Base-by-base conservation (phyloP, 92 coral and sea anemone species). In the Actinostola sp. region DNA sequence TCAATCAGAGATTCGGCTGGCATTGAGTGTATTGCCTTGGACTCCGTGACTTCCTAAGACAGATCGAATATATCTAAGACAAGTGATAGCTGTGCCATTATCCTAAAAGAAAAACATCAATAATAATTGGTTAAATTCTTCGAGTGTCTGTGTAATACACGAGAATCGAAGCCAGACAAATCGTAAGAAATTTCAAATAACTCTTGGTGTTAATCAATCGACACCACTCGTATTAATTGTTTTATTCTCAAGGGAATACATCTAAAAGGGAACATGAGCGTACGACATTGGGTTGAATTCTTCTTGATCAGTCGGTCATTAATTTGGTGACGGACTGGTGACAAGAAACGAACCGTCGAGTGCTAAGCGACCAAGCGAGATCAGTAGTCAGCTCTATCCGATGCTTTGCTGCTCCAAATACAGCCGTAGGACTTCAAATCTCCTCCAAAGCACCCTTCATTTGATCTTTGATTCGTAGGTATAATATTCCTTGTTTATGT, bases 311-410 rank as follows among this genome's bases (percentile, higher is more conserved):
- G 44, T 71, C 76, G 76, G 62, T 71, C 76, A 71, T 71, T 55
- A n/a, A n/a, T n/a, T n/a, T 51, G 76, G 39, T 55, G 76, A 61
- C 70, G 71, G 80, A 60, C 80, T 73, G 80, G 80, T 61, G 50
- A 73, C 80, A 61, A 73, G 56, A 42, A 38, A 26, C 78, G 53
- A 3, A 46, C 8, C 53, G 55, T 71, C n/a, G 33, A 61, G 55
- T 42, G 57, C 78, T 51, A 35, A 60, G 78, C 78, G 69, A 58
- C 68, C 42, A 60, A 46, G 59, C 69, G 63, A 43, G 46, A 2
- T 43, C 30, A 35, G 16, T 48, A 51, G 25, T 54, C 45, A 57
- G 55, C 50, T 72, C 59, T 20, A 24, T 20, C 67, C 38, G 19
- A 12, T 57, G 29, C 19, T 44, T 21, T 33, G 30, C 44, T 34